These are phyloP conservation scores for Coecobrya sp. DNA, from an alignment of 2,888 invertebrate genomes.

Conservation along the genomic window DNA sequence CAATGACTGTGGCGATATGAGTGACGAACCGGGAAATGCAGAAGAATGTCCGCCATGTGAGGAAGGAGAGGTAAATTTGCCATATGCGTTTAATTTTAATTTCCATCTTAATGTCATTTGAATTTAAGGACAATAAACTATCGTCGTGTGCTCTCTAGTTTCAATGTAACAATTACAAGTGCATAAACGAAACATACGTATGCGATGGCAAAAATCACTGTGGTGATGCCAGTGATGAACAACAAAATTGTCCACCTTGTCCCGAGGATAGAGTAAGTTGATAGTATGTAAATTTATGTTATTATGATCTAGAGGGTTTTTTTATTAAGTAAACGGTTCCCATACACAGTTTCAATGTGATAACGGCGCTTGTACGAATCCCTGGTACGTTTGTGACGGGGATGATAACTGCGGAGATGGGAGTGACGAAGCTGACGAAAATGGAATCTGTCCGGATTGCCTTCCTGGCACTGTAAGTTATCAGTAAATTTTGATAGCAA, in stretches of 20 bases:
- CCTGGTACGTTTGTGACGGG: background rate
- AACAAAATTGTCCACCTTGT: background rate
- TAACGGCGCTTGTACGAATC: background rate
- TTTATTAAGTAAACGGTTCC: too few relatives aligned
- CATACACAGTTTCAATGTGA: background rate
- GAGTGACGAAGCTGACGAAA: background rate
- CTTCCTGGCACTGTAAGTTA: background rate
- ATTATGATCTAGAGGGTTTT: too few relatives aligned
- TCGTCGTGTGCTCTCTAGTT: background rate
- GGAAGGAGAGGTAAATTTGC: background rate
- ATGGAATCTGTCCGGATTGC: background rate
- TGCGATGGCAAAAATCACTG: background rate
- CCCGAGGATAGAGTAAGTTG: background rate
- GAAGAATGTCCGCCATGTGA: background rate
- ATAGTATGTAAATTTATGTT: background rate
- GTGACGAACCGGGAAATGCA: slow-evolving; percentile 15
- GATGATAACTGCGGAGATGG: background rate
- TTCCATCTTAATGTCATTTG: background rate
- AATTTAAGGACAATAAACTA: background rate
- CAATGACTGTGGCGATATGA: background rate
- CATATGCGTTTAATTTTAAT: background rate
- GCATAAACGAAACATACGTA: background rate
- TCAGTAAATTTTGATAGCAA: background rate
- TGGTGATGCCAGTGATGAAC: background rate
- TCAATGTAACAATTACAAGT: background rate